Conservation (phyloP, 2,888 invertebrate genomes). For the Blomia tropicalis region DNA sequence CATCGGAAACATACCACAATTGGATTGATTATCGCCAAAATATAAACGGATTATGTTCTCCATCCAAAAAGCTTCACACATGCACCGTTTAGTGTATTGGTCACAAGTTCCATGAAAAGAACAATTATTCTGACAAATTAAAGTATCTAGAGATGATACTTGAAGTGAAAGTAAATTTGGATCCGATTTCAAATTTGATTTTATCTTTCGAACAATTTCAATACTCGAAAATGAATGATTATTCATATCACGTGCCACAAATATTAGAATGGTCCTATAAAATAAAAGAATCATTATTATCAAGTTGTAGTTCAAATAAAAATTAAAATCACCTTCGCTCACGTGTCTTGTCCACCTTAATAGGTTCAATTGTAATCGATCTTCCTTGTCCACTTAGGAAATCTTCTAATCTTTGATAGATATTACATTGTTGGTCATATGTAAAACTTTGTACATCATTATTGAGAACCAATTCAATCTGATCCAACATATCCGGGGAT, state of each 20-base stretch:
- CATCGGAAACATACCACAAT: constrained; percentile 50
- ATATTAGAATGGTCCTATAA: constrained; percentile 30
- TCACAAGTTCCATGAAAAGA: constrained; percentile 76
- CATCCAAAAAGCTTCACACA: constrained; percentile 95
- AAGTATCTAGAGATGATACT: constrained; percentile 61
- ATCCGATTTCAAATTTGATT: constrained; percentile 52
- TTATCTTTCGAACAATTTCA: constrained; percentile 49
- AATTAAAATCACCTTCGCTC: background rate
- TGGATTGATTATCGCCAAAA: constrained; percentile 52
- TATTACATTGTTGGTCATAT: constrained; percentile 50
- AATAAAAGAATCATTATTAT: constrained; percentile 18
- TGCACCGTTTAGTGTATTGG: constrained; percentile 60
- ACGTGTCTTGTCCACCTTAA: background rate
- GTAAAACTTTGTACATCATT: constrained; percentile 52
- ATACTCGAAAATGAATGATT: constrained; percentile 42
- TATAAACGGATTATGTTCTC: constrained; percentile 55
- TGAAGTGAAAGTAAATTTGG: constrained; percentile 53
- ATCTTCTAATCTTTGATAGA: constrained; percentile 57
- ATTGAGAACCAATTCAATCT: constrained; percentile 65
- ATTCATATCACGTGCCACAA: constrained; percentile 31
- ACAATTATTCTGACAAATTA: constrained; percentile 78
- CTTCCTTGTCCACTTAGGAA: background rate
- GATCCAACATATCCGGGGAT: constrained; percentile 55
- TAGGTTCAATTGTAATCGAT: background rate
- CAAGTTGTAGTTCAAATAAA: background rate